phyloP scores from a whole-genome alignment of 2,888 invertebrate genomes.

The Orthosia cruda region DNA sequence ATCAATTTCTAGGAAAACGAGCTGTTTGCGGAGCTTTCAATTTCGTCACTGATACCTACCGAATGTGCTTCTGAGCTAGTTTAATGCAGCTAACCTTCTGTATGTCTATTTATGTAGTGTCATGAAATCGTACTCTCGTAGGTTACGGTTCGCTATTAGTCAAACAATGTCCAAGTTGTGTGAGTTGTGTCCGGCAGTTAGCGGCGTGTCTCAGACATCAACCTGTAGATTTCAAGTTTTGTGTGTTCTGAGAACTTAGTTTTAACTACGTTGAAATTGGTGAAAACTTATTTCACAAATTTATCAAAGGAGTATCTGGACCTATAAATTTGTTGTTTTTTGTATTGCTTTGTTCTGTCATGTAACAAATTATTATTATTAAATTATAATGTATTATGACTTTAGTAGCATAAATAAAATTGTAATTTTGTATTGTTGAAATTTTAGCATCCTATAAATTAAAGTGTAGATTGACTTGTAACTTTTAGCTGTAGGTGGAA shows the following conservation, averaged over 20 bases:
- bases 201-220: slow-evolving; percentile 67
- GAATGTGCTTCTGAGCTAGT: not conserved
- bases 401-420: no score
- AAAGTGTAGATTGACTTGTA: no score
- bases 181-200: slow-evolving; percentile 74
- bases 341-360: no score
- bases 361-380: no score
- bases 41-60: no score
- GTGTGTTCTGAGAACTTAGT: slow-evolving; percentile 19
- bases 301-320: not conserved
- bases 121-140: slow-evolving; percentile 61
- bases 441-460: no score
- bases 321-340: not conserved
- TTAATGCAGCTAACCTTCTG: slow-evolving; percentile 11
- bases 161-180: slow-evolving; percentile 83
- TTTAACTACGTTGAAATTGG: slow-evolving; percentile 5
- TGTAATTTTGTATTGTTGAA: no score
- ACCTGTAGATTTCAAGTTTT: slow-evolving; percentile 56
- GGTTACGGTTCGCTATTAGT: slow-evolving; percentile 81
- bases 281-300: slow-evolving; percentile 4
- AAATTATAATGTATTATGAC: no score
- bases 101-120: not conserved
- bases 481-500: no score
- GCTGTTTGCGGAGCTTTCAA: no score
- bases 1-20: no score